Evolutionary conservation across 2,888 invertebrate genomes (phyloP), one percentile per base, ranked within the genome.

Genomic region (Osedax fenrisi): DNA sequence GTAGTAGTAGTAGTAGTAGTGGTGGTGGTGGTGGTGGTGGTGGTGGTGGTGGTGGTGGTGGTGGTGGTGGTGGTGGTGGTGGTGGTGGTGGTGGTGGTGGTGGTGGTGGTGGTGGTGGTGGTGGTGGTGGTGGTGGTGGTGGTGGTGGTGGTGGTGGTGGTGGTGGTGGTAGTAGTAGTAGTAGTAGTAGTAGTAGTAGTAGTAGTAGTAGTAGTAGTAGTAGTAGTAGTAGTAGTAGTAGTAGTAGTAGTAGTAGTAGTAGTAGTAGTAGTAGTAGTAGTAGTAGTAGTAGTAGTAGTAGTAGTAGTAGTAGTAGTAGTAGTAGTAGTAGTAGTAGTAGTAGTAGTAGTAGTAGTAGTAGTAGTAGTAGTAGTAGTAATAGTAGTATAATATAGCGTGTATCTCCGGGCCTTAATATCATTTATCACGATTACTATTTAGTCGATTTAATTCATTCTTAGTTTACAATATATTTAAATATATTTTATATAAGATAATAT

Each of bases 71-170:
- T 75, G 75, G 76, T 77, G 74, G 67, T 77, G 76, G 75, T 77
- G 76, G 72, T 77, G 76, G 76, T 77, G 76, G 72, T 75, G 75
- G 67, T 75, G 72, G 75, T 77, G 75, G 72, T 75, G 72, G 72
- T 77, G 75, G 75, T 76, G 74, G 74, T 76, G 70, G 71, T 76
- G 71, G 76, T 76, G 74, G 74, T 76, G 71, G 71, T 76, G 71
- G 64, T 74, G 74, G 74, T 76, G 74, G 66, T 77, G 75, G 62
- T 77, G 27, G 62, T 77, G 69, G n/a, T n/a, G n/a, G n/a, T n/a
- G n/a, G n/a, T n/a, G n/a, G n/a, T n/a, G n/a, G n/a, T n/a, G n/a
- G n/a, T n/a, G n/a, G n/a, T n/a, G n/a, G n/a, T n/a, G n/a, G n/a
- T n/a, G n/a, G n/a, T n/a, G n/a, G n/a, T n/a, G n/a, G n/a, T n/a